Conservation (phyloP, 1,140 invertebrate species). For the Drosophila chauvacae region DNA sequence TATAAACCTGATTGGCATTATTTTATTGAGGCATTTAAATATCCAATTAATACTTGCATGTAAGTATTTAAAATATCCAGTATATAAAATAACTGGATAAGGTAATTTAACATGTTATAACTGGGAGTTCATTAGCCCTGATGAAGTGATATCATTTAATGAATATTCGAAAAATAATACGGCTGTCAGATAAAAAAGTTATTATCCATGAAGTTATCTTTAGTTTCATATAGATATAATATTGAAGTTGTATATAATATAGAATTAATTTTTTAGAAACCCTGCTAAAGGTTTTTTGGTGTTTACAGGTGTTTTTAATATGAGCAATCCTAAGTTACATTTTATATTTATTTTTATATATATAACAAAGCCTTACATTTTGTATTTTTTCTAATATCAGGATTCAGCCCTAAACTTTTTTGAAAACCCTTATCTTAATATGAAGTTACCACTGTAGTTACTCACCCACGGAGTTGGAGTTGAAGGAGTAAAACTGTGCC, state of each 20-base stretch:
- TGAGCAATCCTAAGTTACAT: not conserved
- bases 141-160: not conserved
- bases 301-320: no score
- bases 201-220: no score
- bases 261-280: no score
- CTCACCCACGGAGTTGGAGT: slow-evolving; percentile 73
- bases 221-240: no score
- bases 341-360: not conserved
- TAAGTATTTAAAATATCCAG: not conserved
- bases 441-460: slow-evolving; percentile 27
- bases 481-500: slow-evolving; percentile 68
- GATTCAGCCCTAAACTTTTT: not conserved
- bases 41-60: not conserved
- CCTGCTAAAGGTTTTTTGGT: no score
- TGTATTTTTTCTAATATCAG: not conserved
- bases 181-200: no score
- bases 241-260: no score
- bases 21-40: not conserved
- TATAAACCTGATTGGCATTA: not conserved
- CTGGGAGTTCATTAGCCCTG: not conserved
- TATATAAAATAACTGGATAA: not conserved
- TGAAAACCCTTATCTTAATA: slow-evolving; percentile 7
- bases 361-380: no score
- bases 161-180: no score
- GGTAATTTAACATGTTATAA: not conserved